Evolutionary conservation across 2,797 vertebrate genomes (phyloP).

Genomic region (Cottoperca gobio): DNA sequence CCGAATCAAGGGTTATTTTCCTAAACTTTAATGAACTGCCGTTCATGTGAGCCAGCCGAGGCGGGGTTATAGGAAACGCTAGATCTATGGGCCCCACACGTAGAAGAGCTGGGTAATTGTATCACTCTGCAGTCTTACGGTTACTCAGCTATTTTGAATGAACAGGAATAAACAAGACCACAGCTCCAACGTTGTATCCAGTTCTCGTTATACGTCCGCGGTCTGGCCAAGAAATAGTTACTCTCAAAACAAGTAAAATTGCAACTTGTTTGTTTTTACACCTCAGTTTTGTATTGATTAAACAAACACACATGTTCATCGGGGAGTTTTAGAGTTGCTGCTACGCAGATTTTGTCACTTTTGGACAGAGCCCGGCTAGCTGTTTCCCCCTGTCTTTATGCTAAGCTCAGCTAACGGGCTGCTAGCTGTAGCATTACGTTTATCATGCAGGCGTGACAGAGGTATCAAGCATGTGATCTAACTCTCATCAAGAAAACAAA

Average conservation of each 20-base stretch:
- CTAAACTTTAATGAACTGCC: too few species aligned
- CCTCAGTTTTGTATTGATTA: not conserved
- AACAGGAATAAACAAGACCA: too few species aligned
- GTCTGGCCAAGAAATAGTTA: not conserved
- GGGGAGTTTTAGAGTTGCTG: not conserved
- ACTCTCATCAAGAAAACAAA: not conserved
- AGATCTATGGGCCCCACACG: too few species aligned
- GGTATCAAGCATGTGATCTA: not conserved
- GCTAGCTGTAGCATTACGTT: not conserved
- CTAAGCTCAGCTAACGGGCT: slow-evolving; percentile 1
- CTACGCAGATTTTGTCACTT: not conserved
- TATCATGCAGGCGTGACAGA: not conserved
- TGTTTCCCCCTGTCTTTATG: not conserved
- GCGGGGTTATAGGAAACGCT: too few species aligned
- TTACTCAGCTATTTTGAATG: too few species aligned
- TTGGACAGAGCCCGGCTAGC: slow-evolving; percentile 5
- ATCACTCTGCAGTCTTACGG: too few species aligned
- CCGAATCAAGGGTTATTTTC: too few species aligned
- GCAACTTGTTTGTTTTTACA: slow-evolving; percentile 14
- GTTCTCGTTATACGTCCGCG: too few species aligned
- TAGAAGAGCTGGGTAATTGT: too few species aligned
- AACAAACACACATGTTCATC: not conserved
- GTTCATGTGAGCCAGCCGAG: too few species aligned
- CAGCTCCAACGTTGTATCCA: too few species aligned
- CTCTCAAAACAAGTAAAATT: not conserved